These are phyloP conservation scores for Austrofundulus limnaeus DNA, from an alignment of 2,113 vertebrate species.

Conservation along the genomic window DNA sequence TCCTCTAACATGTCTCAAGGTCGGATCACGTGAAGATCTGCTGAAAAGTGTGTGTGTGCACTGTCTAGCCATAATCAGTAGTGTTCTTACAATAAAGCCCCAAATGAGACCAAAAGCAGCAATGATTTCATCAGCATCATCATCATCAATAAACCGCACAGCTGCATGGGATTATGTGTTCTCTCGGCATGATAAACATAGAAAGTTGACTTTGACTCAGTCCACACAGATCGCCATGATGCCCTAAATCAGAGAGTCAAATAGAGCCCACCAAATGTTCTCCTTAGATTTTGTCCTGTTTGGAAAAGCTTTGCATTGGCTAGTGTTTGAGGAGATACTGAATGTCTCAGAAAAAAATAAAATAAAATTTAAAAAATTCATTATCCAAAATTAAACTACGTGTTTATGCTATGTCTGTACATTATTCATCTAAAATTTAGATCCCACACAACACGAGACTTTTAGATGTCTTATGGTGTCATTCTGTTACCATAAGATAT, in stretches of 20 bases:
- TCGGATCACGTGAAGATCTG: conserved; percentile 15
- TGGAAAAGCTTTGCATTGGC: not conserved
- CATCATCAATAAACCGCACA: not conserved
- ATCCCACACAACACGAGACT: too few relatives aligned
- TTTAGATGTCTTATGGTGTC: too few relatives aligned
- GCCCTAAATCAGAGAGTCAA: conserved; percentile 7
- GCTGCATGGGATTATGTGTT: conserved; percentile 3
- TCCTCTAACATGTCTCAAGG: conserved; percentile 17
- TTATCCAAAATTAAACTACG: not conserved
- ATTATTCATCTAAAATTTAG: too few relatives aligned
- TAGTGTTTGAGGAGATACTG: too few relatives aligned
- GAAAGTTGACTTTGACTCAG: conserved; percentile 10
- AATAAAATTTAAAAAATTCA: not conserved
- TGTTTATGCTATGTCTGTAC: too few relatives aligned
- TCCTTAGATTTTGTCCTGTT: not conserved
- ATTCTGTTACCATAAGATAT: too few relatives aligned
- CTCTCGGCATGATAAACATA: not conserved
- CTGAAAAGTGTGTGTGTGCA: conserved; percentile 1
- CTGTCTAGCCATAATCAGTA: not conserved
- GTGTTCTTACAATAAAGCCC: not conserved
- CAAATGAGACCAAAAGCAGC: not conserved
- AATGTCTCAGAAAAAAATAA: not conserved
- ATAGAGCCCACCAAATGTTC: not conserved
- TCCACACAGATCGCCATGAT: not conserved
- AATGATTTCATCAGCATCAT: not conserved